Conservation (phyloP, 2,888 invertebrate genomes). For the Tethea ocularis region DNA sequence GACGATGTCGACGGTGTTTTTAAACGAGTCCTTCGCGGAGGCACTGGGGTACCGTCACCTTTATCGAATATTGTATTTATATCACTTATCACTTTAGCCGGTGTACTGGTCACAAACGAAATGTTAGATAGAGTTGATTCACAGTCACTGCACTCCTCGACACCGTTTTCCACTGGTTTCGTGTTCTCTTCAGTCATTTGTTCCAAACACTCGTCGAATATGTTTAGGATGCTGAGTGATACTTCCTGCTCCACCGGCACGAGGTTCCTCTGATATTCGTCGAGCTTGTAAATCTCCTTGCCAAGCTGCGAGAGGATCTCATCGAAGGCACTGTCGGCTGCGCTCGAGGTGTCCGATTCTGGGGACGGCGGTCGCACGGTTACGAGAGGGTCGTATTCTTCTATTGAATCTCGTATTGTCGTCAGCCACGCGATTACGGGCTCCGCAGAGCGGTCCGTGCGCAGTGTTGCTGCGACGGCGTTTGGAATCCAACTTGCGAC, state of each 20-base stretch:
- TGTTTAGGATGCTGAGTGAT: constrained; percentile 72
- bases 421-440: constrained; percentile 75
- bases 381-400: constrained; percentile 75
- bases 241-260: constrained; percentile 59
- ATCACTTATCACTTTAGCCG: constrained; percentile 44
- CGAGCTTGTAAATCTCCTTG: constrained; percentile 76
- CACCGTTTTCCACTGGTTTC: constrained; percentile 32
- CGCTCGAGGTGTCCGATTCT: constrained; percentile 36
- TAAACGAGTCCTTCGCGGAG: constrained; percentile 58
- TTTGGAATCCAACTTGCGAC: constrained; percentile 80
- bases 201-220: constrained; percentile 77
- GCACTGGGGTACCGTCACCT: constrained; percentile 57
- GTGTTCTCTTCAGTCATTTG: constrained; percentile 51
- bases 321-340: constrained; percentile 70
- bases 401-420: constrained; percentile 62
- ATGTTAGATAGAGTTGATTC: constrained; percentile 60
- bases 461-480: constrained; percentile 76
- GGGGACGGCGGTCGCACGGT: constrained; percentile 53
- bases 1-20: constrained; percentile 53
- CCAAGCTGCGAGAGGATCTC: constrained; percentile 77
- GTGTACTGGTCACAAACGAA: constrained; percentile 67
- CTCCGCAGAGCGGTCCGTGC: constrained; percentile 61
- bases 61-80: constrained; percentile 49
- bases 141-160: constrained; percentile 59
- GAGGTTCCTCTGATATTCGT: constrained; percentile 71